Percentiles rank a stretch among this genome's conserved stretches.
Conservation (phyloP, 2,113 vertebrate species). For the Chaenocephalus aceratus region DNA sequence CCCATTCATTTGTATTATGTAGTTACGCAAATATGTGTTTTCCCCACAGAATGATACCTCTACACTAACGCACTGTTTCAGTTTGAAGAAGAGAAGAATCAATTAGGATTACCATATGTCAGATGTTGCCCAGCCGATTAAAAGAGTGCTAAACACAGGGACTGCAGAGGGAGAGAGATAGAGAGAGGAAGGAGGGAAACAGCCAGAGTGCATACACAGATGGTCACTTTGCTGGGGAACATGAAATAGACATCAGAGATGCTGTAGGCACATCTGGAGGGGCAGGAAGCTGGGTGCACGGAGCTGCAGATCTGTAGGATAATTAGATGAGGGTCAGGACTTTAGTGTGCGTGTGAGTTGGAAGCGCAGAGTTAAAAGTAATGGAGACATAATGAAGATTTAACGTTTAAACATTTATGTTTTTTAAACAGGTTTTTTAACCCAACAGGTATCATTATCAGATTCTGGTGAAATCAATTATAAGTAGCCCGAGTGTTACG, state of each 20-base stretch:
- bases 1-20: neutral
- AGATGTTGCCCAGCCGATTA: slow-evolving; percentile 18
- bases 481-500: too few relatives aligned
- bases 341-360: slow-evolving; percentile 13
- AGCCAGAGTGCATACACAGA: slow-evolving; percentile 71
- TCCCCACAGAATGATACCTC: neutral
- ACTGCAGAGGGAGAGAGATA: slow-evolving; percentile 27
- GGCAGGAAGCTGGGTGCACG: slow-evolving; percentile 69
- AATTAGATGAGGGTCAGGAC: slow-evolving; percentile 61
- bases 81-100: slow-evolving; percentile 23
- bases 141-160: slow-evolving; percentile 36
- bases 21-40: neutral
- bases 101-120: slow-evolving; percentile 25
- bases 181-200: slow-evolving; percentile 26
- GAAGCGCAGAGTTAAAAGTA: slow-evolving; percentile 21
- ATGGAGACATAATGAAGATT: neutral
- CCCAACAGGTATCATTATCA: slow-evolving; percentile 3
- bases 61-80: neutral
- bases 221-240: slow-evolving; percentile 72
- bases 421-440: neutral
- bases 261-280: slow-evolving; percentile 76
- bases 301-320: slow-evolving; percentile 67
- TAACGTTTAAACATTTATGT: slow-evolving; percentile 10
- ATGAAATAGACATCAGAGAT: slow-evolving; percentile 80
- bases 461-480: neutral